Percentiles rank a stretch among this genome's conserved stretches.
These are phyloP conservation scores for Alethe diademata DNA, from an alignment of 2,113 vertebrate species.

Conservation along the genomic window DNA sequence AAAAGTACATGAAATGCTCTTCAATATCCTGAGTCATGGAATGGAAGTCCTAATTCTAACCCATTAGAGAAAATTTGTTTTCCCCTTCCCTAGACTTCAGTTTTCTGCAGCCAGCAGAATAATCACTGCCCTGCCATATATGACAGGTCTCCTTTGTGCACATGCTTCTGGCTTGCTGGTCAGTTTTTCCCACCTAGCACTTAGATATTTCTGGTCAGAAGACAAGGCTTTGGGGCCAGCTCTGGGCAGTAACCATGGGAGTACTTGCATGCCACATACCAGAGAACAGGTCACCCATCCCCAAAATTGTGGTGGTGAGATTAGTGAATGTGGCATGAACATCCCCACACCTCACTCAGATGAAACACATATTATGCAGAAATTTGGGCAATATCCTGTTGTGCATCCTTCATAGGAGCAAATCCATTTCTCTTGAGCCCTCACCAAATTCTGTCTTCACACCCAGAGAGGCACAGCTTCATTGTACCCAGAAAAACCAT, in stretches of 20 bases:
- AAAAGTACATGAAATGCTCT: neutral
- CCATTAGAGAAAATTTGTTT: neutral
- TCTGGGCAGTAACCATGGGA: neutral
- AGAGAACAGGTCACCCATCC: neutral
- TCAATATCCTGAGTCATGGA: neutral
- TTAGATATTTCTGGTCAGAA: neutral
- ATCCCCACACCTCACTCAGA: neutral
- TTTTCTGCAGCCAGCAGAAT: neutral
- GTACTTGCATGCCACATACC: neutral
- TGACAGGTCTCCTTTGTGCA: neutral
- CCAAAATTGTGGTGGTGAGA: neutral
- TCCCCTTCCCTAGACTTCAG: neutral
- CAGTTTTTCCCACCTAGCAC: neutral
- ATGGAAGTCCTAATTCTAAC: neutral
- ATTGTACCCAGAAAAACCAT: neutral
- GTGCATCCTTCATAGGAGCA: neutral
- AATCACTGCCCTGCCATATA: neutral
- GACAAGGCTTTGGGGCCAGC: neutral
- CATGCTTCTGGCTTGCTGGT: neutral
- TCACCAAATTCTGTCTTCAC: neutral
- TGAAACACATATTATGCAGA: neutral
- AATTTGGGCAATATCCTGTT: neutral
- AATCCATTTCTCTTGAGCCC: neutral
- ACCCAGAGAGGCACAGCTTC: neutral
- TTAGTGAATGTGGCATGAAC: neutral